phyloP scores from a whole-genome alignment of 2,113 vertebrate genomes.

The Phyllostomus discolor region DNA sequence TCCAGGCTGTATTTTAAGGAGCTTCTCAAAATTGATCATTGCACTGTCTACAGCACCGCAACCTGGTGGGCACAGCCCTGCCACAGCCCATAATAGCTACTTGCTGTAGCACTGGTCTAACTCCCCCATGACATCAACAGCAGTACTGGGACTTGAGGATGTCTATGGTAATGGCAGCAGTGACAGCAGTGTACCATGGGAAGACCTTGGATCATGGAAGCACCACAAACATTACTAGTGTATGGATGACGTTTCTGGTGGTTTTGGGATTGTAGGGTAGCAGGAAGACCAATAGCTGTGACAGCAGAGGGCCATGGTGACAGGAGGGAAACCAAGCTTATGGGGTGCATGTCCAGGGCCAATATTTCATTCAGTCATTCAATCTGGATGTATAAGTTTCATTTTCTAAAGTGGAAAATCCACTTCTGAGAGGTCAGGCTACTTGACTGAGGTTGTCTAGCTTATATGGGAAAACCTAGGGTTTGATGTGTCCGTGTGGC shows the following conservation, averaged over 20 bases:
- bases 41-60: neutral
- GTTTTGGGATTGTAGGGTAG: neutral
- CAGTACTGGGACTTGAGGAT: neutral
- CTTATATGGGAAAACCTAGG: neutral
- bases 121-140: neutral
- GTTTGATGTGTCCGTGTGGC: neutral
- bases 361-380: neutral
- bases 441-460: neutral
- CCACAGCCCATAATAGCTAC: neutral
- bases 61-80: rapidly evolving
- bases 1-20: neutral
- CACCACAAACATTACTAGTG: neutral
- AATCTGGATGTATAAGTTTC: neutral
- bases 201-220: neutral
- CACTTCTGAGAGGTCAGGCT: neutral
- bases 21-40: neutral
- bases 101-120: neutral
- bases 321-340: neutral
- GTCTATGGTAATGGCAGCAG: neutral
- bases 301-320: neutral
- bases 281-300: neutral
- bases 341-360: neutral
- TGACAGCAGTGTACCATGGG: neutral
- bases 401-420: neutral
- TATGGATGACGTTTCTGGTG: neutral